These are phyloP conservation scores for Dipodomys merriami DNA, from an alignment of 2,113 vertebrate genomes.

Conservation along the genomic window DNA sequence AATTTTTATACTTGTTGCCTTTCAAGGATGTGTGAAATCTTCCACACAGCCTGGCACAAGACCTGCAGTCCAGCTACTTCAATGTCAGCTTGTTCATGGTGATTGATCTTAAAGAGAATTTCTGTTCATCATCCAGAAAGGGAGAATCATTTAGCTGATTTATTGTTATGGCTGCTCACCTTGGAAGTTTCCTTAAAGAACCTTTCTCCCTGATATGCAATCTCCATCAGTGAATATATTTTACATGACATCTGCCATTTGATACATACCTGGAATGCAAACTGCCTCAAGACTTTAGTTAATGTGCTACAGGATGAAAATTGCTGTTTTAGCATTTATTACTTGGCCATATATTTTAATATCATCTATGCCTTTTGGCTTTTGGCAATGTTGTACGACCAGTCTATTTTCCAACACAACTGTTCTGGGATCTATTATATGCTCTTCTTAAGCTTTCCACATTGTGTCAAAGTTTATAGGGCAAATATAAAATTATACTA, in stretches of 20 bases:
- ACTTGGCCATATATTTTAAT: neutral
- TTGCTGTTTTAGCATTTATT: constrained; percentile 51
- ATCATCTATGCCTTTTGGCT: neutral
- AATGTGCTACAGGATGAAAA: constrained; percentile 51
- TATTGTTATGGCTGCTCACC: constrained; percentile 74
- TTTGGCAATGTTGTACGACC: neutral
- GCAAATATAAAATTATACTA: neutral
- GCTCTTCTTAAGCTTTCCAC: neutral
- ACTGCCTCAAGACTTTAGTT: constrained; percentile 54
- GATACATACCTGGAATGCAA: constrained; percentile 27
- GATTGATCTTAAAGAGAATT: constrained; percentile 73
- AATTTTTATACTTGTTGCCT: constrained; percentile 53
- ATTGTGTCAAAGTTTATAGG: neutral
- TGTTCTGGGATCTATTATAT: neutral
- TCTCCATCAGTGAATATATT: constrained; percentile 51
- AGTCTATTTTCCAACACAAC: neutral
- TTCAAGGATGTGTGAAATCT: constrained; percentile 63
- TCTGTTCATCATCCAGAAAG: constrained; percentile 62
- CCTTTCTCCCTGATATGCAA: constrained; percentile 58
- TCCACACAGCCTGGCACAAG: constrained; percentile 2
- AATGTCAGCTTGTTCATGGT: constrained; percentile 58
- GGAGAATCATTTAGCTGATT: constrained; percentile 74
- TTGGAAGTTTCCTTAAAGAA: constrained; percentile 70
- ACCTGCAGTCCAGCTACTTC: constrained; percentile 42
- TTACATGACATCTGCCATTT: constrained; percentile 52